phyloP scores from a whole-genome alignment of 2,113 vertebrate species.

The Podarcis cretensis region DNA sequence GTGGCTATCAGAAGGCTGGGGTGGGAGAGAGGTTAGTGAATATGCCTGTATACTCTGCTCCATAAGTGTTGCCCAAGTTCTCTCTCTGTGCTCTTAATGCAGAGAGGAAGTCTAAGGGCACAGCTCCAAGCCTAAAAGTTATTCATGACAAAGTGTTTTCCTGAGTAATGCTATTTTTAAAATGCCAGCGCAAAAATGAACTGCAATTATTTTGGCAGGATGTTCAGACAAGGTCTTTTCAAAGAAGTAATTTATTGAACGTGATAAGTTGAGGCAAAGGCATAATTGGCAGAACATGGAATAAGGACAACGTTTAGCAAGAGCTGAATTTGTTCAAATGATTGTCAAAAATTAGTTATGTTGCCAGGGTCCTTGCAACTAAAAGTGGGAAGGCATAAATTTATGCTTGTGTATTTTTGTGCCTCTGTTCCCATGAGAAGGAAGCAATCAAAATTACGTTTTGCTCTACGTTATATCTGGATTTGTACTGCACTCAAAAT shows the following conservation, averaged over 20 bases:
- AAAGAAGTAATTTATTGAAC: slow-evolving; percentile 60
- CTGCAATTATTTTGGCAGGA: slow-evolving; percentile 58
- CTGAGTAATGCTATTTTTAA: slow-evolving; percentile 51
- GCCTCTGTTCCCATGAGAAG: background rate
- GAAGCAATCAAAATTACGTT: slow-evolving; percentile 21
- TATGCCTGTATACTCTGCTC: background rate
- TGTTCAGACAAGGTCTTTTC: slow-evolving; percentile 58
- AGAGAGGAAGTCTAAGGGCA: slow-evolving; percentile 14
- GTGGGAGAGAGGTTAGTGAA: background rate
- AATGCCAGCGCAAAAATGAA: slow-evolving; percentile 47
- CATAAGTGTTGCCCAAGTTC: slow-evolving; percentile 5
- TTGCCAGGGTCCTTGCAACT: background rate
- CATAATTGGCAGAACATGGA: slow-evolving; percentile 56
- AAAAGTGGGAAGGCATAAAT: slow-evolving; percentile 33
- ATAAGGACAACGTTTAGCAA: slow-evolving; percentile 50
- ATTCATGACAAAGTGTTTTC: slow-evolving; percentile 22
- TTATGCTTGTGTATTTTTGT: slow-evolving; percentile 27
- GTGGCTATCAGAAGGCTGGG: background rate
- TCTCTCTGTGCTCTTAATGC: slow-evolving; percentile 4
- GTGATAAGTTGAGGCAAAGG: slow-evolving; percentile 44
- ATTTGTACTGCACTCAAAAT: background rate
- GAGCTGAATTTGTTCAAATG: slow-evolving; percentile 46
- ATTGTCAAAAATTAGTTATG: slow-evolving; percentile 54
- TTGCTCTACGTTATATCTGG: background rate
- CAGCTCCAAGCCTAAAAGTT: slow-evolving; percentile 28